Percentiles rank a stretch among this genome's conserved stretches.
phyloP scores from a whole-genome alignment of 2,888 invertebrate species.

The Epiblema foenella region DNA sequence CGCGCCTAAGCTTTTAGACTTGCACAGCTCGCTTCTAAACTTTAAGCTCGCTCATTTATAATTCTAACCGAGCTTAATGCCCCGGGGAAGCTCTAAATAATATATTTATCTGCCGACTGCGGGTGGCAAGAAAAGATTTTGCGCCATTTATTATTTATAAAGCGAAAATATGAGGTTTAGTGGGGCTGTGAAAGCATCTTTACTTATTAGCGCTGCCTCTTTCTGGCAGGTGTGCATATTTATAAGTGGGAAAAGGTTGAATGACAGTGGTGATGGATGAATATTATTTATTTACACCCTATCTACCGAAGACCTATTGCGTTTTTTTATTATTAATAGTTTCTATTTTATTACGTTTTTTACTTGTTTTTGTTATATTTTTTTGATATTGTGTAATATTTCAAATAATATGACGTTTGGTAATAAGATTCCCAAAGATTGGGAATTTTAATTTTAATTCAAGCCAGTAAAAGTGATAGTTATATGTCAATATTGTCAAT shows the following conservation, averaged over 20 bases:
- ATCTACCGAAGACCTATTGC: too few species aligned
- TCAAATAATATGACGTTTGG: too few species aligned
- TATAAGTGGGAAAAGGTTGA: background rate
- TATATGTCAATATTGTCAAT: too few species aligned
- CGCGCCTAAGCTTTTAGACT: constrained; percentile 82
- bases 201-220: constrained; percentile 4
- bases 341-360: too few species aligned
- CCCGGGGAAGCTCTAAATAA: constrained; percentile 65
- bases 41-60: constrained; percentile 84
- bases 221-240: background rate
- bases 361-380: too few species aligned
- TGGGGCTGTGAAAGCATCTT: constrained; percentile 4
- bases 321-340: too few species aligned
- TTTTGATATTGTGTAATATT: too few species aligned
- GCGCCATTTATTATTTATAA: constrained; percentile 31
- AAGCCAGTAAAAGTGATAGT: too few species aligned
- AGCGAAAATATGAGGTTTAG: constrained; percentile 27
- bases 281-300: too few species aligned
- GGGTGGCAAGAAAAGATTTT: constrained; percentile 35
- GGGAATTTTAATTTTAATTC: too few species aligned
- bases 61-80: constrained; percentile 83
- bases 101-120: constrained; percentile 32
- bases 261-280: too few species aligned
- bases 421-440: too few species aligned
- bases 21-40: constrained; percentile 81